Evolutionary conservation across 2,113 vertebrate species (phyloP).

Genomic region (Platanista minor): DNA sequence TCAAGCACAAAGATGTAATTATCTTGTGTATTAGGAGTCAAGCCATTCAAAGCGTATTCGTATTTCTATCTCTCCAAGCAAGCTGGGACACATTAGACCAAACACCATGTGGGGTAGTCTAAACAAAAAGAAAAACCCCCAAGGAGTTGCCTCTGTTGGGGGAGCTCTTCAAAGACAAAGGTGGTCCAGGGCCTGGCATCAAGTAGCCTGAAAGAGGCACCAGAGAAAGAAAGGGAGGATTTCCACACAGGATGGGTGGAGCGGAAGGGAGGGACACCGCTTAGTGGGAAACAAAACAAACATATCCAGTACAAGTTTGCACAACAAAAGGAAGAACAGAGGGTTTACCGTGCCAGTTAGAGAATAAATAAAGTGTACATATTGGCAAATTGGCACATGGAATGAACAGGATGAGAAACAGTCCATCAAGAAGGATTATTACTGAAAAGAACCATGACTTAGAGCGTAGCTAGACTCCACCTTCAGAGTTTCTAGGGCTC

Average conservation of each 20-base stretch:
- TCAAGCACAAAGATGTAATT: not conserved
- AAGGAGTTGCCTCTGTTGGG: not conserved
- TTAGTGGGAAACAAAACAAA: constrained; percentile 37
- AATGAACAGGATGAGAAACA: not conserved
- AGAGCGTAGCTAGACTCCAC: not conserved
- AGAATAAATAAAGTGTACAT: not conserved
- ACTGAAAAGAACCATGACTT: not conserved
- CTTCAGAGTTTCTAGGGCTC: not conserved
- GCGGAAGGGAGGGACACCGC: constrained; percentile 19
- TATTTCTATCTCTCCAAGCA: not conserved
- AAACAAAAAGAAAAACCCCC: not conserved
- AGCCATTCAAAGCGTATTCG: not conserved
- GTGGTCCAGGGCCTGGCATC: not conserved
- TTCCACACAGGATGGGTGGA: constrained; percentile 27
- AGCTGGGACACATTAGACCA: not conserved
- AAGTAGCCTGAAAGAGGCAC: not conserved
- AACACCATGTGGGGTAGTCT: not conserved
- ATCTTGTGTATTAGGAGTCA: not conserved
- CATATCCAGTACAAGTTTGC: not conserved
- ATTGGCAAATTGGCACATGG: not conserved
- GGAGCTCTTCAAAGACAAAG: not conserved
- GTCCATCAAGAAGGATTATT: not conserved
- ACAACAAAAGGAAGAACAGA: constrained; percentile 6
- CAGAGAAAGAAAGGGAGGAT: not conserved
- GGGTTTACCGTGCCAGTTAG: not conserved